Evolutionary conservation across 2,797 vertebrate genomes (phyloP).

Genomic region (Myoxocephalus aenaeus): DNA sequence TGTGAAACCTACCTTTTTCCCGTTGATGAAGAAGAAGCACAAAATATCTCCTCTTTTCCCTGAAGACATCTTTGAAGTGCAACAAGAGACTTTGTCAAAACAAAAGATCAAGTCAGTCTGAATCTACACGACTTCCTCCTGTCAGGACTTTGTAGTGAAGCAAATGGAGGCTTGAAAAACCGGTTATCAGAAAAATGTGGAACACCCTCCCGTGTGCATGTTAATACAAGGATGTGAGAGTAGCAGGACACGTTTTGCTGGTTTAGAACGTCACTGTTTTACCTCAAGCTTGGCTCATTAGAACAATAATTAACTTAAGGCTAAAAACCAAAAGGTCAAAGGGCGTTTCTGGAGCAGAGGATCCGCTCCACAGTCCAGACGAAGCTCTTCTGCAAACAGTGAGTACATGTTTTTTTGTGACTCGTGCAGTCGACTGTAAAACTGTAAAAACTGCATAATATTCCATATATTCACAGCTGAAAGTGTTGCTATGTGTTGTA

Average conservation of each 20-base stretch:
- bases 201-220: not conserved
- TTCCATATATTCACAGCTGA: not conserved
- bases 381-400: slow-evolving; percentile 18
- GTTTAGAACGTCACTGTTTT: not conserved
- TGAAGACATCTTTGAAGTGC: not conserved
- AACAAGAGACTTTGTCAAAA: accelerated
- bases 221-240: not conserved
- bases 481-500: not conserved
- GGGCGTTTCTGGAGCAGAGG: not conserved
- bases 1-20: slow-evolving; percentile 80
- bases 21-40: slow-evolving; percentile 88
- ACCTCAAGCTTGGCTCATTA: accelerated
- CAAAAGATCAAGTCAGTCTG: accelerated
- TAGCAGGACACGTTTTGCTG: not conserved
- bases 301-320: slow-evolving; percentile 60
- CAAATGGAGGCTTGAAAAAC: not conserved
- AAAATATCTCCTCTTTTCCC: slow-evolving; percentile 46
- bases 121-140: not conserved
- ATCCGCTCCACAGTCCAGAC: slow-evolving; percentile 4
- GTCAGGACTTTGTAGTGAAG: slow-evolving; percentile 19
- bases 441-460: not conserved
- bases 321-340: slow-evolving; percentile 38
- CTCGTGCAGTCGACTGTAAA: too few relatives aligned
- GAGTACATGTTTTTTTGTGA: slow-evolving; percentile 6
- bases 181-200: not conserved